phyloP scores from a whole-genome alignment of 2,113 vertebrate species.

The Rhinogobius similis region DNA sequence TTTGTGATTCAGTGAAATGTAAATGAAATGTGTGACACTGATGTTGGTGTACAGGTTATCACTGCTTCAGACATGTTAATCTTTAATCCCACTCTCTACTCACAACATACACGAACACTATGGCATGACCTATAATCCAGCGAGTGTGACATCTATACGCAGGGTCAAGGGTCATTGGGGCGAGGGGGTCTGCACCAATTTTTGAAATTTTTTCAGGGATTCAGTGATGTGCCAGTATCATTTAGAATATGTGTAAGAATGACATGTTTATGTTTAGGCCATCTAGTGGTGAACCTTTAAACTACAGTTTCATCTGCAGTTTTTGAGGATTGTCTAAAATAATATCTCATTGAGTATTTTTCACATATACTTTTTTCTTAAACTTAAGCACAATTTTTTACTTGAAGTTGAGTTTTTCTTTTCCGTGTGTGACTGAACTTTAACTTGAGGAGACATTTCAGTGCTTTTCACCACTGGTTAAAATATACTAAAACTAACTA shows the following conservation, averaged over 20 bases:
- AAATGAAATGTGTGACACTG: neutral
- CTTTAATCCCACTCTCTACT: slow-evolving; percentile 13
- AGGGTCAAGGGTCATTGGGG: slow-evolving; percentile 11
- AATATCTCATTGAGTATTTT: no score
- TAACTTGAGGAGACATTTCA: no score
- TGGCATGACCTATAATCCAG: slow-evolving; percentile 50
- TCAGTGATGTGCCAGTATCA: neutral
- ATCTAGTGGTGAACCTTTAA: slow-evolving; percentile 36
- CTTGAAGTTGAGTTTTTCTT: no score
- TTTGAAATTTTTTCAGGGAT: neutral
- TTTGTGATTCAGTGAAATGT: no score
- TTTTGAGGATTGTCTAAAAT: no score
- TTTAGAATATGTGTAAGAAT: neutral
- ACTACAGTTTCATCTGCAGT: neutral
- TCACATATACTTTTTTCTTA: no score
- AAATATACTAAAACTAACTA: no score
- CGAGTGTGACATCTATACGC: slow-evolving; percentile 12
- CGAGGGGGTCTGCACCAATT: neutral
- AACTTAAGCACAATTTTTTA: no score
- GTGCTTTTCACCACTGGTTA: no score
- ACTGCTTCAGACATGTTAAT: slow-evolving; percentile 36
- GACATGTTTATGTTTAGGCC: slow-evolving; percentile 2
- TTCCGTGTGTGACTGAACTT: no score
- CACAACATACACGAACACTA: neutral
- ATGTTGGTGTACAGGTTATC: neutral